Base-by-base conservation (phyloP, 2,888 invertebrate genomes). In the Lasioglossum marginatum region DNA sequence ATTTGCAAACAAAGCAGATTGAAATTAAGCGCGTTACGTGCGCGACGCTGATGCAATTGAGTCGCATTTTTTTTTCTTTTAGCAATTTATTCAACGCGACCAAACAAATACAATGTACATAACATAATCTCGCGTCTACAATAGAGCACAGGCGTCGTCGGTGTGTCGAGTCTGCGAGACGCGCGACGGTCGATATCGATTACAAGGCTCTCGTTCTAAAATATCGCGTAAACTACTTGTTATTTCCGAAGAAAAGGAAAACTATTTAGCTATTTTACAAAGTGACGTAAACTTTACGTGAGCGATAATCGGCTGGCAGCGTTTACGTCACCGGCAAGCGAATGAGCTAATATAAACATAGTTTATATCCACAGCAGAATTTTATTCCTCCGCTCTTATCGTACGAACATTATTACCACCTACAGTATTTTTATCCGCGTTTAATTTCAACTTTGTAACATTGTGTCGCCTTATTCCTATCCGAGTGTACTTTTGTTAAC, bases 1-100 rank as follows among this genome's bases (percentile, higher is more conserved):
- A 66, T 66, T 66, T 66, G 34, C 66, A 34, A 66, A 66, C 66
- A 66, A 66, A 66, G 66, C 31, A 66, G 66, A 66, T 66, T 66
- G 66, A 66, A 66, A 66, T 66, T 66, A 66, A 66, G 66, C 66
- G 66, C 34, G 34, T 66, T 66, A 34, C 66, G 19, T 10, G 19
- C 19, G 34, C 34, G 23, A 66, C 19, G 66, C 10, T 66, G 66
- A 66, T 66, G 66, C 66, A 66, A 66, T 66, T 66, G 34, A 34
- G 23, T 34, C 19, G 34, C 3, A 34, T 23, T 34, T 34, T 66
- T 34, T 52, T n/a, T 52, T 8, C 1, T n/a, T n/a, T 19, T 1
- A 66, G 23, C 34, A 66, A 66, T 66, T 34, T 66, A 66, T 66
- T 66, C 31, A 34, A 23, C 66, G 19, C 66, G 34, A 14, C 14